Base-by-base conservation (phyloP, 2,797 vertebrate genomes). In the Channallabes apus region DNA sequence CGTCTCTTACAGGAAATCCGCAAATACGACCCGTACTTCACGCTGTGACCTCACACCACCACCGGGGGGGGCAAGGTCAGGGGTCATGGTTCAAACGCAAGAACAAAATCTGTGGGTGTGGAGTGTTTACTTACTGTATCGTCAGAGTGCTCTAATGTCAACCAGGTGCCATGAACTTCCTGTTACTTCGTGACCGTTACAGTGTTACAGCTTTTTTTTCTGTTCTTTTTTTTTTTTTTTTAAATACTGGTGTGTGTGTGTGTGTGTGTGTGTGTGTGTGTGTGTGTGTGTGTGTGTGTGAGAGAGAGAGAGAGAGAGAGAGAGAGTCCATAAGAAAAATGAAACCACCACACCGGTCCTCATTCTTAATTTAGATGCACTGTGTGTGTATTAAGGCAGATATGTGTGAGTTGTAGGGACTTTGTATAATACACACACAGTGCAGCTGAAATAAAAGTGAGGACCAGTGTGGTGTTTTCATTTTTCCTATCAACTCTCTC, bases 1-100 rank as follows among this genome's bases (percentile, higher is more conserved):
- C 95, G 90, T 78, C 97, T 99, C 88, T 95, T 99, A 83, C 93
- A 95, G 92, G 98, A 99, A 91, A 89, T 99, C 90, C 95, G 93
- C 90, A 99, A 97, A 92, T 96, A 98, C 86, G 92, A 99, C 91
- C 97, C 98, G 72, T 91, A 93, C 64, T 99, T 99, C 85, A 93
- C 93, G 82, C 96, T 98, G 77, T 99, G 92, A 95, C 86, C 71
- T 72, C 56, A 69, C 61, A 80, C 77, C 24, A 41, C 58, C n/a
- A 27, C 2, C 0, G 24, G 14, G 59, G 15, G 29, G 35, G 3
- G 35, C 35, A 46, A 80, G 61, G 61, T 80, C 61, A 20, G 2
- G 65, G 15, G 61, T 46, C 59, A 59, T 18, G 24, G 38, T 11
- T 27, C 7, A n/a, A 27, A 27, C 12, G 3, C 38, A 79, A 64